These are phyloP conservation scores for Helicoverpa zea DNA, from an alignment of 1,140 invertebrate genomes.

Conservation along the genomic window DNA sequence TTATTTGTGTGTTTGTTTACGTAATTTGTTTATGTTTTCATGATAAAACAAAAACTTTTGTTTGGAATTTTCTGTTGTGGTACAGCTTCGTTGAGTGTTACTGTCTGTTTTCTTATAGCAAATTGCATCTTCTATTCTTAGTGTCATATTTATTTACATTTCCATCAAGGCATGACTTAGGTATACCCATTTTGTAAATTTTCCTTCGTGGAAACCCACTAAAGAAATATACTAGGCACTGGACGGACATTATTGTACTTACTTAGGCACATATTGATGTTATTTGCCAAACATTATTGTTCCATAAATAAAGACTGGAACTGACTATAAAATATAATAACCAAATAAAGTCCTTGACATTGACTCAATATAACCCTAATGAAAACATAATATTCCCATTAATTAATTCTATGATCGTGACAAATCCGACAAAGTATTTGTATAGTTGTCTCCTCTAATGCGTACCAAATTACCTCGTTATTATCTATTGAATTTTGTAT, in stretches of 20 bases:
- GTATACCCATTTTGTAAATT: too few relatives aligned
- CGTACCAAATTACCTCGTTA: neutral
- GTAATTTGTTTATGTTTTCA: neutral
- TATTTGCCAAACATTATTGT: too few relatives aligned
- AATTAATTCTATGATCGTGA: slow-evolving; percentile 3
- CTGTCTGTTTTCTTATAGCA: too few relatives aligned
- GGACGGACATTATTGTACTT: too few relatives aligned
- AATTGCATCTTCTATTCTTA: too few relatives aligned
- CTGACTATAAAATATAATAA: neutral
- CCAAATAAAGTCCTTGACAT: neutral
- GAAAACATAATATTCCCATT: neutral
- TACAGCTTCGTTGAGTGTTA: too few relatives aligned
- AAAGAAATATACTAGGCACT: too few relatives aligned
- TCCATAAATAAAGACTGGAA: neutral
- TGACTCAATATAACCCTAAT: slow-evolving; percentile 6
- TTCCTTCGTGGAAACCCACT: too few relatives aligned
- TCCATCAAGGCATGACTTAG: too few relatives aligned
- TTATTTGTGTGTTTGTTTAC: neutral
- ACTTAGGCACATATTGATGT: too few relatives aligned
- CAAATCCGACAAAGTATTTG: neutral
- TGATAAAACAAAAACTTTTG: neutral
- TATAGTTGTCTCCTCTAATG: neutral
- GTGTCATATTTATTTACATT: too few relatives aligned
- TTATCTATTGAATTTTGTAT: neutral
- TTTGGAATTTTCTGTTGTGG: too few relatives aligned